Evolutionary conservation across 2,797 vertebrate species (phyloP).

Genomic region (Hyperoplus immaculatus): DNA sequence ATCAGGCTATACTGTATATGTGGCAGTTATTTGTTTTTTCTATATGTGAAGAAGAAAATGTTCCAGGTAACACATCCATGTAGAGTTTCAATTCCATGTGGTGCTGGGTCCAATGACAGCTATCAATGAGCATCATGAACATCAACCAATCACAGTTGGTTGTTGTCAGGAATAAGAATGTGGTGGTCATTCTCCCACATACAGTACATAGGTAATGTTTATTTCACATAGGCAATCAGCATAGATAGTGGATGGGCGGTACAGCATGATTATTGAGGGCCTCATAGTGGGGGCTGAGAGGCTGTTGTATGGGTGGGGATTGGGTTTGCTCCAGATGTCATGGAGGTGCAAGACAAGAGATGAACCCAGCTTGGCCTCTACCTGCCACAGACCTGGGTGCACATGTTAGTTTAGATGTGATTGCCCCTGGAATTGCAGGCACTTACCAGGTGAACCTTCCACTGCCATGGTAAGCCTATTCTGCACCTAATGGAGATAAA

Average conservation of each 20-base stretch:
- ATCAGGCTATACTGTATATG: neutral
- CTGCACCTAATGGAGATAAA: conserved; percentile 40
- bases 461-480: conserved; percentile 46
- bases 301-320: conserved; percentile 14
- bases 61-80: too few species aligned
- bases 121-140: neutral
- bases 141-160: neutral
- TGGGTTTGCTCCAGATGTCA: conserved; percentile 45
- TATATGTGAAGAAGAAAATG: neutral
- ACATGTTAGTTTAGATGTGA: conserved; percentile 73
- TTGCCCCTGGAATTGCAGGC: conserved; percentile 75
- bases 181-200: neutral
- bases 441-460: conserved; percentile 69
- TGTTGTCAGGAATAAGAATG: neutral
- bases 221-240: neutral
- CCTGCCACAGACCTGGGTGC: conserved; percentile 54
- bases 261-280: conserved; percentile 53
- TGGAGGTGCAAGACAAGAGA: conserved; percentile 47
- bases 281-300: neutral
- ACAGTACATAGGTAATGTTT: neutral
- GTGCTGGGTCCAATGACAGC: neutral
- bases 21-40: neutral
- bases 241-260: conserved; percentile 25
- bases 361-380: conserved; percentile 61
- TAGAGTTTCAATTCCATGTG: neutral